phyloP scores from a whole-genome alignment of 2,797 vertebrate species.

The Thamnophis elegans region DNA sequence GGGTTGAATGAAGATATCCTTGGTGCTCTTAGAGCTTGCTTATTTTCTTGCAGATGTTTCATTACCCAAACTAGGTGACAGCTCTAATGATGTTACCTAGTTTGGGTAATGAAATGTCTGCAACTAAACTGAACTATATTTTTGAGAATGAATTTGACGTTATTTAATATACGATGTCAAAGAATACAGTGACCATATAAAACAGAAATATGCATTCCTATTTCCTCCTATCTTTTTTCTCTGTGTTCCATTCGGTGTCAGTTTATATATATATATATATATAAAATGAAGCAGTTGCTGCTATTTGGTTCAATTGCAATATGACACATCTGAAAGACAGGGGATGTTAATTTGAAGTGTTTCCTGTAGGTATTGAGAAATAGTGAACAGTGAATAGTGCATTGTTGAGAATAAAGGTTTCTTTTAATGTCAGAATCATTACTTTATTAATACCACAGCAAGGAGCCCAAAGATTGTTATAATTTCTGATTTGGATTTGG shows the following conservation, averaged over 20 bases:
- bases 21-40: neutral
- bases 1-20: neutral
- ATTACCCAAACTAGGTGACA: neutral
- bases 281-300: neutral
- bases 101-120: neutral
- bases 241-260: neutral
- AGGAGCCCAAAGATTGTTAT: neutral
- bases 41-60: neutral
- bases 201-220: neutral
- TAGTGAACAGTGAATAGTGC: neutral
- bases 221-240: neutral
- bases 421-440: neutral
- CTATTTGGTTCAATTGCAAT: neutral
- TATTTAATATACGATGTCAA: neutral
- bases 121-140: neutral
- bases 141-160: neutral
- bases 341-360: neutral
- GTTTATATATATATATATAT: too few relatives aligned
- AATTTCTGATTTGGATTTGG: neutral
- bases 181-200: neutral
- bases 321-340: neutral
- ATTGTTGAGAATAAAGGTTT: neutral
- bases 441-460: neutral
- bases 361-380: neutral
- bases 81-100: neutral